Conservation (phyloP, 2,888 invertebrate species). For the Melipona beecheii region DNA sequence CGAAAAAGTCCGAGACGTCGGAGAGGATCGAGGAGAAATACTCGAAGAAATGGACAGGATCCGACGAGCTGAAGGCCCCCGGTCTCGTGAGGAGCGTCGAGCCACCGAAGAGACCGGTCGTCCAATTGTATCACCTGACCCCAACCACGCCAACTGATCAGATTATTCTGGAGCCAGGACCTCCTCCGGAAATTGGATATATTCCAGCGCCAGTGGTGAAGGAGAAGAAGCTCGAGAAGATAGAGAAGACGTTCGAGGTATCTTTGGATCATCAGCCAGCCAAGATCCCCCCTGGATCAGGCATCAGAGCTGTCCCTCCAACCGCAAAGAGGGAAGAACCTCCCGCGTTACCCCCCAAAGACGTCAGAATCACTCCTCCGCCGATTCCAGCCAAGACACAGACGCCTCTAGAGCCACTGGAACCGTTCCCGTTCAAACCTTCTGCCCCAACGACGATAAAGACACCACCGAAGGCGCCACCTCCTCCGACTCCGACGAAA, state of each 20-base stretch:
- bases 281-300: constrained; percentile 85
- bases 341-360: constrained; percentile 84
- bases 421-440: constrained; percentile 84
- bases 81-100: constrained; percentile 84
- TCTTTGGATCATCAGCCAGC: constrained; percentile 85
- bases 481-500: constrained; percentile 86
- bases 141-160: constrained; percentile 30
- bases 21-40: constrained; percentile 83
- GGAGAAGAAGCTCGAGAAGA: constrained; percentile 85
- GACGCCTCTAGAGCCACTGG: constrained; percentile 77
- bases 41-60: constrained; percentile 85
- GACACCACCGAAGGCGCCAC: constrained; percentile 84
- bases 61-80: constrained; percentile 84
- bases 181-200: constrained; percentile 89
- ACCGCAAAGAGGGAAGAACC: constrained; percentile 76
- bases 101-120: constrained; percentile 47
- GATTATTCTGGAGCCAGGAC: constrained; percentile 86
- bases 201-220: constrained; percentile 85
- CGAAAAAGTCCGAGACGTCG: constrained; percentile 74
- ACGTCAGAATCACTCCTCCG: constrained; percentile 79
- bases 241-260: constrained; percentile 86
- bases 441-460: constrained; percentile 80
- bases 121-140: constrained; percentile 8
- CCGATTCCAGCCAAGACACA: constrained; percentile 80
- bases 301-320: constrained; percentile 86